phyloP scores from a whole-genome alignment of 2,888 invertebrate species.

The Boloria euphrosyne region DNA sequence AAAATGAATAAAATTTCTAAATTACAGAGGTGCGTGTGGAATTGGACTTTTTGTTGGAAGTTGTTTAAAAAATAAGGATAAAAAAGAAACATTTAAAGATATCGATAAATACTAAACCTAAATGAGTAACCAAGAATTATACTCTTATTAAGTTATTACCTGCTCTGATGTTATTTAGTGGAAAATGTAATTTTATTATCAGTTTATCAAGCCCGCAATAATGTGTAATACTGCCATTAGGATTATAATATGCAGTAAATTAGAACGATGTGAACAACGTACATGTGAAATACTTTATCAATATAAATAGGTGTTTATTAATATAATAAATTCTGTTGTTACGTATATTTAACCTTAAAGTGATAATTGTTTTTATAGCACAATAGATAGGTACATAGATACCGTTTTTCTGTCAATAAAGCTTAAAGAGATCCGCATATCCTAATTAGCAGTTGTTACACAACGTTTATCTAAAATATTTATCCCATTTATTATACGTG shows the following conservation, averaged over 20 bases:
- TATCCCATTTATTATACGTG: conserved; percentile 38
- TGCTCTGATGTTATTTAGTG: background rate
- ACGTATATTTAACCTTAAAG: too few species aligned
- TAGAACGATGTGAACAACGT: background rate
- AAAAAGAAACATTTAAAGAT: too few species aligned
- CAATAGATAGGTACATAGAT: background rate
- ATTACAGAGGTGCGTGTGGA: too few species aligned
- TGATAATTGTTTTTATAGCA: too few species aligned
- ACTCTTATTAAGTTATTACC: background rate
- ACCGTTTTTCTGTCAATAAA: background rate
- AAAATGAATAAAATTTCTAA: too few species aligned
- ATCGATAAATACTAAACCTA: too few species aligned
- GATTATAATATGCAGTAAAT: conserved; percentile 8
- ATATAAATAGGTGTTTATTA: background rate
- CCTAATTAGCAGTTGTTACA: conserved; percentile 15
- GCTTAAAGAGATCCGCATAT: conserved; percentile 2
- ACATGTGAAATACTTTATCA: background rate
- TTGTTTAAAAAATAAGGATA: too few species aligned
- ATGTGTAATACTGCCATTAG: conserved; percentile 4
- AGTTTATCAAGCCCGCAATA: background rate
- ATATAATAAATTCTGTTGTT: too few species aligned
- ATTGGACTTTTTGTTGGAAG: too few species aligned
- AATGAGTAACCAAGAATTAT: too few species aligned
- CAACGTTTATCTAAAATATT: conserved; percentile 25
- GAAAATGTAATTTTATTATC: background rate